Evolutionary conservation across 2,888 invertebrate genomes (phyloP).

Genomic region (Cosmorhoe ocellata): DNA sequence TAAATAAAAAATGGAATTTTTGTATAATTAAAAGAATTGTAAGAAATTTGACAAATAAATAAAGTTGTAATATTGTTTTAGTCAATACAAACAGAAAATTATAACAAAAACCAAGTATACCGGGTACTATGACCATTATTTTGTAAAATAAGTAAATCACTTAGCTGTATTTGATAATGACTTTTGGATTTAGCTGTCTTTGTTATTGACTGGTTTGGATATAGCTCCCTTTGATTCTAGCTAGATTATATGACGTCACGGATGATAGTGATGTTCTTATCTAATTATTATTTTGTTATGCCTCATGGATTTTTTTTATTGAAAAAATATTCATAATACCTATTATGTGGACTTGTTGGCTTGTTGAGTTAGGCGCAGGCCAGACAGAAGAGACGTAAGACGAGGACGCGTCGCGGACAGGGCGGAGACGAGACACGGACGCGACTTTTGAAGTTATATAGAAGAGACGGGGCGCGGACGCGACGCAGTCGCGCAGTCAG

Average conservation of each 20-base stretch:
- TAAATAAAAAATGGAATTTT: neutral
- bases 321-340: neutral
- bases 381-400: too few relatives aligned
- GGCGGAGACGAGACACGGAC: too few relatives aligned
- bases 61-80: constrained; percentile 1
- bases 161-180: neutral
- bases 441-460: too few relatives aligned
- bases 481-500: too few relatives aligned
- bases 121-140: neutral
- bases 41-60: constrained; percentile 1
- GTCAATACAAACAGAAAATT: neutral
- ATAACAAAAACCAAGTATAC: constrained; percentile 1
- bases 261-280: neutral
- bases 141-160: neutral
- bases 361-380: too few relatives aligned
- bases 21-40: neutral
- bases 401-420: too few relatives aligned
- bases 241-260: neutral
- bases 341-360: constrained; percentile 1
- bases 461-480: too few relatives aligned
- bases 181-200: neutral
- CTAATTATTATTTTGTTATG: neutral
- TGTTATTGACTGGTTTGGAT: neutral
- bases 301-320: neutral
- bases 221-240: neutral